Evolutionary conservation across 2,113 vertebrate species (phyloP), one percentile per base, ranked within the genome.

Genomic region (Eurypyga helias): DNA sequence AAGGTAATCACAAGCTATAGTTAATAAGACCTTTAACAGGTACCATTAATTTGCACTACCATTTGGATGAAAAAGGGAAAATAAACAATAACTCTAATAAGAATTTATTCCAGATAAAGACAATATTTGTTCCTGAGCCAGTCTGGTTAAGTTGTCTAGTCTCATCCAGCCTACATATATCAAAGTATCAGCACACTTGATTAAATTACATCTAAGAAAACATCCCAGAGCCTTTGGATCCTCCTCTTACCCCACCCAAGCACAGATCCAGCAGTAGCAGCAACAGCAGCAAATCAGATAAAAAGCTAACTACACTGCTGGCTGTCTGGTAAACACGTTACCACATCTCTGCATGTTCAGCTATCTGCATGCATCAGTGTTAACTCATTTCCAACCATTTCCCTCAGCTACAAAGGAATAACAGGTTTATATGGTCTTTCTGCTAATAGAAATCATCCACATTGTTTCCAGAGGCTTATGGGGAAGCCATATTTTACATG

Each of bases 51-150:
- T 60, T 80, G n/a, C 36, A 54, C 11, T 67, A 33, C 33, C n/a
- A 46, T 75, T 76, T 72, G 18, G 11, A 9, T 79, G 48, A 52
- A 46, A 85, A 95, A 65, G 28, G 18, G 45, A 85, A 94, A 94
- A 90, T 54, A 84, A 67, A 14, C 33, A 92, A 5, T 33, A 64
- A 60, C 48, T 46, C 33, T 43, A 72, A 41, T 26, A 17, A 85
- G 26, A 73, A 77, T 48, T 86, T 69, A 72, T 57, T 86, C 33
- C 48, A 88, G 6, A 17, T 28, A 29, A n/a, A 85, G 26, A 85
- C n/a, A 81, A 75, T 48, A 38, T 0, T 1, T 78, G 66, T 57
- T 88, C 62, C 66, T 67, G 45, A 85, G 45, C 29, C 25, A 60
- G 41, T 24, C 18, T 61, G 43, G 18, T 83, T 79, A 62, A 89